Percentiles rank a stretch among this genome's conserved stretches.
These are phyloP conservation scores for Leptinotarsa texana DNA, from an alignment of 1,140 invertebrate genomes.

Conservation along the genomic window DNA sequence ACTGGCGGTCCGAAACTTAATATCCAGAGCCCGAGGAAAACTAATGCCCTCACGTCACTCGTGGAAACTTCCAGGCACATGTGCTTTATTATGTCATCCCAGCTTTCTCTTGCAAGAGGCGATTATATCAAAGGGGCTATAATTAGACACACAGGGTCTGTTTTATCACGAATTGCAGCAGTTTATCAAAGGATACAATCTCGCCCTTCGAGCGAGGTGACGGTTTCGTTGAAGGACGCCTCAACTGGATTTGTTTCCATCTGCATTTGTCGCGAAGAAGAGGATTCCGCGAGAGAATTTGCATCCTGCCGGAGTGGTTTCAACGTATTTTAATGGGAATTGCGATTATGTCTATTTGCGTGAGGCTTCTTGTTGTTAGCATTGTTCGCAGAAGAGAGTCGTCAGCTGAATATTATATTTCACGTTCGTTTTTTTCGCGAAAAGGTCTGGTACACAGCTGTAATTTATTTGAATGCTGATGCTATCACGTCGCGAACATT, in stretches of 20 bases:
- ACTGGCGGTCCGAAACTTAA: neutral
- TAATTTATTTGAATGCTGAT: too few species aligned
- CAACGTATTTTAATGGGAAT: neutral
- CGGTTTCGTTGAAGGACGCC: constrained; percentile 1
- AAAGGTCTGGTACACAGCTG: too few species aligned
- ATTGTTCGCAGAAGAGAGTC: neutral
- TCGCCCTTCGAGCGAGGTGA: constrained; percentile 17
- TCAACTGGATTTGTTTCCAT: neutral
- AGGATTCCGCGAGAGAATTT: neutral
- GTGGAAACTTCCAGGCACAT: neutral
- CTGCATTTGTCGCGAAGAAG: neutral
- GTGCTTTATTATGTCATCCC: neutral
- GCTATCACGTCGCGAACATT: too few species aligned
- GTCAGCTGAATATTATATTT: too few species aligned
- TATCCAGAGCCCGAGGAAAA: neutral
- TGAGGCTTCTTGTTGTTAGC: neutral
- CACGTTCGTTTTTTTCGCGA: too few species aligned
- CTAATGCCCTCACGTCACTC: neutral
- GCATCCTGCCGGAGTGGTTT: neutral
- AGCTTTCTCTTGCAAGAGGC: neutral
- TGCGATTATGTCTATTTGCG: neutral
- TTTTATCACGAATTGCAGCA: constrained; percentile 35
- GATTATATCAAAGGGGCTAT: constrained; percentile 29
- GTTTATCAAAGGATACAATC: constrained; percentile 31
- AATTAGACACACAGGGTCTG: constrained; percentile 32